Conservation (phyloP, 1,140 invertebrate genomes). For the Microplitis mediator region DNA sequence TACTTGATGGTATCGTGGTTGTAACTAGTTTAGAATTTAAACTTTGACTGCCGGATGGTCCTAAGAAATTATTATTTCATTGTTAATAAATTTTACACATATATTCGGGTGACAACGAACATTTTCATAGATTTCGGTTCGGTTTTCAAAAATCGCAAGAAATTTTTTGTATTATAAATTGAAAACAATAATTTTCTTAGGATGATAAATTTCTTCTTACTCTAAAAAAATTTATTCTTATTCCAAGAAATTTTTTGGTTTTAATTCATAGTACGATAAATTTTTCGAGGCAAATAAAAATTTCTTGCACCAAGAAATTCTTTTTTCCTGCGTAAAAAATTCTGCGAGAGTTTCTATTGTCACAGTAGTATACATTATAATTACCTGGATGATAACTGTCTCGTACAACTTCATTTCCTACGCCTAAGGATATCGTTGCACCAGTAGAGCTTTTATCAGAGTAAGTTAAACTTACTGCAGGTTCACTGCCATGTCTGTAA, state of each 20-base stretch:
- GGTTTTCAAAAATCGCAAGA: no score
- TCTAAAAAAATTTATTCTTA: no score
- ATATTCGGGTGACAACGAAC: neutral
- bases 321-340: no score
- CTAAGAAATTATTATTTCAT: slow-evolving; percentile 25
- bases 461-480: slow-evolving; percentile 66
- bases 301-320: no score
- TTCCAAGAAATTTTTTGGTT: no score
- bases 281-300: no score
- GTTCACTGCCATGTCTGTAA: slow-evolving; percentile 65
- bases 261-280: no score
- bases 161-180: no score
- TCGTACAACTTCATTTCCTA: slow-evolving; percentile 60
- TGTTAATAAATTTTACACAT: neutral
- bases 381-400: slow-evolving; percentile 53
- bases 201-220: no score
- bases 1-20: slow-evolving; percentile 46
- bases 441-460: slow-evolving; percentile 63
- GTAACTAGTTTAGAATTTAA: slow-evolving; percentile 28
- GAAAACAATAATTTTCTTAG: no score
- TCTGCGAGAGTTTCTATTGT: neutral
- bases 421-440: slow-evolving; percentile 62
- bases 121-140: no score
- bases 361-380: neutral
- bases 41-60: slow-evolving; percentile 41